A percentile compares a stretch with the other conserved stretches of the same genome.
Evolutionary conservation across 2,888 invertebrate species (phyloP).

Genomic region (Ommatoiulus sabulosus): DNA sequence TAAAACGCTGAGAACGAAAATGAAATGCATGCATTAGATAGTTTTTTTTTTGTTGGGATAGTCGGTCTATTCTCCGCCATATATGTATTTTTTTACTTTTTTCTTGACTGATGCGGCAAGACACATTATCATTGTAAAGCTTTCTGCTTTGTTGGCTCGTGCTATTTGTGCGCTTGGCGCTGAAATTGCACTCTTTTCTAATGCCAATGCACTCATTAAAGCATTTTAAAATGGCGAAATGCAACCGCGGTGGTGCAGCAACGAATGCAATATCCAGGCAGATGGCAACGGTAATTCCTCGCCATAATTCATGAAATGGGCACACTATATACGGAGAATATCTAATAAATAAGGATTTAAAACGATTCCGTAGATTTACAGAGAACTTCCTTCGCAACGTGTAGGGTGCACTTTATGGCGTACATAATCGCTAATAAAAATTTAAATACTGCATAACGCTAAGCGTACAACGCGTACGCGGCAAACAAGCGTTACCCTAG

Average conservation of each 20-base stretch:
- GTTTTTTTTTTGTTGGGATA: not conserved
- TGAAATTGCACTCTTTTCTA: constrained; percentile 24
- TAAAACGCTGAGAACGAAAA: not conserved
- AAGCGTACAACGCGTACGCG: not conserved
- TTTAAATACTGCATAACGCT: constrained; percentile 1
- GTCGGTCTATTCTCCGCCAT: not conserved
- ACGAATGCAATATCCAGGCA: constrained; percentile 4
- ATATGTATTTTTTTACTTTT: not conserved
- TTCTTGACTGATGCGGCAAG: constrained; percentile 12
- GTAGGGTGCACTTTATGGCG: constrained; percentile 31
- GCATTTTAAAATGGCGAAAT: constrained; percentile 18
- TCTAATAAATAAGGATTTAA: constrained; percentile 36
- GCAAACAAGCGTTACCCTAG: constrained; percentile 37
- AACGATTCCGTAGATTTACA: constrained; percentile 8
- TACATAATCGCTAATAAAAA: constrained; percentile 5
- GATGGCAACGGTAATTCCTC: constrained; percentile 39
- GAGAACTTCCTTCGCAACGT: constrained; percentile 36
- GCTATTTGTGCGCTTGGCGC: not conserved
- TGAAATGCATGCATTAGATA: constrained; percentile 30
- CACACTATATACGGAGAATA: constrained; percentile 17
- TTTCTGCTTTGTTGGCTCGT: not conserved
- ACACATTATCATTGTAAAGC: constrained; percentile 18
- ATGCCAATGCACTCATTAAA: constrained; percentile 31
- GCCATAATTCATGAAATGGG: constrained; percentile 24
- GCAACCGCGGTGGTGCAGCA: constrained; percentile 10